Evolutionary conservation across 1,140 invertebrate species (phyloP).

Genomic region (Tetraneura akinire): DNA sequence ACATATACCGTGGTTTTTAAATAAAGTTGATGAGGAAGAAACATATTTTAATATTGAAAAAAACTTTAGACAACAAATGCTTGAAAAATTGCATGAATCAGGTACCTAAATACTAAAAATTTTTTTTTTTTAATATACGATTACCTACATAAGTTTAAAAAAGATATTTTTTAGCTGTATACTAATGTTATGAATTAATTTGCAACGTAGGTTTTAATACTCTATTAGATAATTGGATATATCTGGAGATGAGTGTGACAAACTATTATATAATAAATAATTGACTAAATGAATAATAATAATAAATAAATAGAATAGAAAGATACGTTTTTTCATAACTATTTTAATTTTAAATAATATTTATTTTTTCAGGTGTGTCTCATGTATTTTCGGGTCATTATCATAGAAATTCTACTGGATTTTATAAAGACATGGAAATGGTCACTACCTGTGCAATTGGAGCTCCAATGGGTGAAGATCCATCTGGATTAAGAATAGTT

Average conservation of each 20-base stretch:
- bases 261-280: no score
- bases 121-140: no score
- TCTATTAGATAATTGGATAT: no score
- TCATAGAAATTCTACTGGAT: conserved; percentile 63
- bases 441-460: conserved; percentile 64
- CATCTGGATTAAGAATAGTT: conserved; percentile 62
- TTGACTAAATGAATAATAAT: no score
- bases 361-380: conserved; percentile 59
- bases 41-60: conserved; percentile 61
- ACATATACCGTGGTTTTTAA: conserved; percentile 64
- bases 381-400: conserved; percentile 65
- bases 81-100: conserved; percentile 60
- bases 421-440: conserved; percentile 60
- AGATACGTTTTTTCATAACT: no score
- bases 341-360: conserved; percentile 30
- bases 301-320: no score
- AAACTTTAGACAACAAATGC: conserved; percentile 57
- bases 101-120: conserved; percentile 55
- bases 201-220: no score
- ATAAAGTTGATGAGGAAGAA: conserved; percentile 59
- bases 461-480: conserved; percentile 60
- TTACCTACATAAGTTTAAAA: no score
- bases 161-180: no score
- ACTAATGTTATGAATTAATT: no score
- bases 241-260: no score